These are phyloP conservation scores for Macrotrachela quadricornifera DNA, from an alignment of 1,140 invertebrate genomes.

Conservation along the genomic window DNA sequence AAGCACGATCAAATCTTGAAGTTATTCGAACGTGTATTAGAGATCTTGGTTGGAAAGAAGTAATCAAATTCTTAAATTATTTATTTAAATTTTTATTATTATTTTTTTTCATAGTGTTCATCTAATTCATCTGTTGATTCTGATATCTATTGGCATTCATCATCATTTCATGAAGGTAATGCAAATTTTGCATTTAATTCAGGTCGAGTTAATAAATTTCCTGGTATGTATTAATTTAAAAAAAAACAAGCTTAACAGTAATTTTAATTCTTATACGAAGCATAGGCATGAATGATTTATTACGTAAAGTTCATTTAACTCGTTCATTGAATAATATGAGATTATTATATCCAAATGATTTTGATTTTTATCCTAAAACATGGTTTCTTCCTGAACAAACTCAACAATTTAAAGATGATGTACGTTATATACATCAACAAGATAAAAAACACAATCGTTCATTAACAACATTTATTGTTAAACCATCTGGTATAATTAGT, in stretches of 20 bases:
- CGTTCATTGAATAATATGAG: constrained; percentile 30
- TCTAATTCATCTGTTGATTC: neutral
- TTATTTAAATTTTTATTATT: no score
- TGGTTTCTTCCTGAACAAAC: constrained; percentile 34
- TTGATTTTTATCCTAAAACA: constrained; percentile 33
- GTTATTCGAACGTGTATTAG: constrained; percentile 19
- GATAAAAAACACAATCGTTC: constrained; percentile 9
- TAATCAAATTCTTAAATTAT: constrained; percentile 7
- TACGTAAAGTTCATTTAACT: constrained; percentile 32
- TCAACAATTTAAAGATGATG: constrained; percentile 19
- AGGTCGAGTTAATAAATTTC: no score
- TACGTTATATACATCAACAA: constrained; percentile 1
- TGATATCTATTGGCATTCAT: constrained; percentile 7
- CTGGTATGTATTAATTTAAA: no score
- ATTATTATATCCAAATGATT: constrained; percentile 30
- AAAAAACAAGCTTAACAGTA: no score
- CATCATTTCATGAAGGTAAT: constrained; percentile 2
- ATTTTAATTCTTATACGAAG: no score
- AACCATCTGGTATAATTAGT: constrained; percentile 25
- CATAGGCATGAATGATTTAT: constrained; percentile 31
- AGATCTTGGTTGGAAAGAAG: constrained; percentile 26
- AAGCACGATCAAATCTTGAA: constrained; percentile 21
- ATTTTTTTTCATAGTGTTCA: neutral
- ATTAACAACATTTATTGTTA: constrained; percentile 31
- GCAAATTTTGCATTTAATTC: neutral